These are phyloP conservation scores for Vombatus ursinus DNA, from an alignment of 2,113 vertebrate genomes.

Conservation along the genomic window DNA sequence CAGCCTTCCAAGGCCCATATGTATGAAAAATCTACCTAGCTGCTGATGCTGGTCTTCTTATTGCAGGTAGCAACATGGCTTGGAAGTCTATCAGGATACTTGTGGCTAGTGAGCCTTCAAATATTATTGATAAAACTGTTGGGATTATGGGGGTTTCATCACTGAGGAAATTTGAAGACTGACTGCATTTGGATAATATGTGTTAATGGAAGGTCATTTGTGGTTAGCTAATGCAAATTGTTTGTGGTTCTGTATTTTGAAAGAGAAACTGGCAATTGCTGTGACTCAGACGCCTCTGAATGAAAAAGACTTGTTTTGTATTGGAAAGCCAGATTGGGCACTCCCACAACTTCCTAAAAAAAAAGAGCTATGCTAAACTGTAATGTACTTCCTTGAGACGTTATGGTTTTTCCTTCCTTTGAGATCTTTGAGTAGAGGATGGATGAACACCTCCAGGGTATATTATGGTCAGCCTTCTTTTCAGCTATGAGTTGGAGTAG, in stretches of 20 bases:
- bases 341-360: background rate
- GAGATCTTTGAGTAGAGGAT: background rate
- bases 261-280: background rate
- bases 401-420: background rate
- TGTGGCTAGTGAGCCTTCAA: background rate
- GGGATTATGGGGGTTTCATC: background rate
- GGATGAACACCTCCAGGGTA: background rate
- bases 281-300: background rate
- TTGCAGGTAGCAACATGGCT: background rate
- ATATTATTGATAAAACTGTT: background rate
- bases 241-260: background rate
- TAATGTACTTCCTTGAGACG: background rate
- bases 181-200: background rate
- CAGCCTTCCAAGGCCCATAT: background rate
- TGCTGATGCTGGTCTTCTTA: background rate
- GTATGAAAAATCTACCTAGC: background rate
- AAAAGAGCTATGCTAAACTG: background rate
- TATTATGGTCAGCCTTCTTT: background rate
- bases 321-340: background rate
- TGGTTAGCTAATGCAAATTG: background rate
- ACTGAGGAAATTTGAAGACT: background rate
- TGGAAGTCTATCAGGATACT: background rate
- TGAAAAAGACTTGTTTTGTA: background rate
- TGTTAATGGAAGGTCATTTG: background rate
- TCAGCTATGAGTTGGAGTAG: background rate